A percentile compares a stretch with the other conserved stretches of the same genome.
phyloP scores from a whole-genome alignment of 2,113 vertebrate species.

The Aptenodytes forsteri region DNA sequence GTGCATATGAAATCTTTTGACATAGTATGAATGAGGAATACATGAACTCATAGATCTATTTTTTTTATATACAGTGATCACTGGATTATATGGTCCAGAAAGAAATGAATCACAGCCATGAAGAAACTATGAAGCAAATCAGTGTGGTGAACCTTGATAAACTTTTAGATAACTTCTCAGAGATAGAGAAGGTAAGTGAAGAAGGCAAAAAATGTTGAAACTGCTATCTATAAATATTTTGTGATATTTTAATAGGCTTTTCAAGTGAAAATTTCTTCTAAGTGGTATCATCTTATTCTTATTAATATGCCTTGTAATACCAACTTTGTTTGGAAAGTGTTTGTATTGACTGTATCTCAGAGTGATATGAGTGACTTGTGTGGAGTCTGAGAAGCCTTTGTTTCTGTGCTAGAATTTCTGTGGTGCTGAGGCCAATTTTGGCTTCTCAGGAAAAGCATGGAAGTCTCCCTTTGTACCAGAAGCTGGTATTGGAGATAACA shows the following conservation, averaged over 20 bases:
- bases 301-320: not conserved
- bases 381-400: not conserved
- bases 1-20: not conserved
- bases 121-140: conserved; percentile 65
- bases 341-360: not conserved
- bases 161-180: conserved; percentile 80
- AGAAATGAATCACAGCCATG: conserved; percentile 34
- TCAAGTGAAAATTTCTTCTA: not conserved
- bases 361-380: not conserved
- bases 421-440: not conserved
- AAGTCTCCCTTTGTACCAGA: not conserved
- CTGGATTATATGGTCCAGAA: not conserved
- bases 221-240: not conserved
- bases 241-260: not conserved
- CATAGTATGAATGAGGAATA: not conserved
- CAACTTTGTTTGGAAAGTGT: not conserved
- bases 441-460: not conserved
- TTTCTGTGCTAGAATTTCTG: not conserved
- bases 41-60: not conserved
- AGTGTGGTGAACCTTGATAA: conserved; percentile 79
- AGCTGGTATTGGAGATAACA: not conserved
- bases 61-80: not conserved
- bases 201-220: not conserved
- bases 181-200: conserved; percentile 84
- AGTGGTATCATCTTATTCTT: not conserved